Base-by-base conservation (phyloP, 2,888 invertebrate genomes). In the Platycheirus rosarum region DNA sequence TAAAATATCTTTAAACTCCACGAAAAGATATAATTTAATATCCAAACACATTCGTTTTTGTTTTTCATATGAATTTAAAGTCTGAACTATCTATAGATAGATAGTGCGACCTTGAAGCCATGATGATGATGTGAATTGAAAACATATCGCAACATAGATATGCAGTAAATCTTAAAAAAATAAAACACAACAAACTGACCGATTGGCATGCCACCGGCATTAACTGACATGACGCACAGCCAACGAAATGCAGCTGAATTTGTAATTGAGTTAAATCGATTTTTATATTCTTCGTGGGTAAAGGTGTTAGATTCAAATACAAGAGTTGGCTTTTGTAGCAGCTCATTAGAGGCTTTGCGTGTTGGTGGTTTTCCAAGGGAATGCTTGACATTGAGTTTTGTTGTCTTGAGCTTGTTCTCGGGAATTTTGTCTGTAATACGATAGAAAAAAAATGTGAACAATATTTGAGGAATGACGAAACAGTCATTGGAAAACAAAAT, bases 21-120 rank as follows among this genome's bases (percentile, higher is more conserved):
- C 23, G 6, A n/a, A n/a, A 23, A 23, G 14, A 26, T 11, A 14
- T n/a, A n/a, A n/a, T n/a, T n/a, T n/a, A 9, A 46, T 46, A 4
- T 20, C 6, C 16, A 42, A 42, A n/a, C n/a, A n/a, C n/a, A n/a
- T n/a, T n/a, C n/a, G n/a, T n/a, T n/a, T n/a, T n/a, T n/a, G n/a
- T n/a, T n/a, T n/a, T n/a, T n/a, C n/a, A n/a, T n/a, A n/a, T n/a
- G n/a, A 46, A 23, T 20, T 46, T 29, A 42, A 37, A 57, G 14
- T 48, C 35, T 71, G 29, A 23, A 40, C 4, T 40, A 11, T 37
- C 55, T 37, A 42, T n/a, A n/a, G n/a, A n/a, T n/a, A n/a, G n/a
- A 62, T 62, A 53, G 53, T 68, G n/a, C 57, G 68, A 75, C 75
- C 68, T 62, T 75, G 68, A 44, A 23, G 16, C 35, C 23, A 57